Evolutionary conservation across 2,888 invertebrate species (phyloP).

Genomic region (Teleogryllus oceanicus): DNA sequence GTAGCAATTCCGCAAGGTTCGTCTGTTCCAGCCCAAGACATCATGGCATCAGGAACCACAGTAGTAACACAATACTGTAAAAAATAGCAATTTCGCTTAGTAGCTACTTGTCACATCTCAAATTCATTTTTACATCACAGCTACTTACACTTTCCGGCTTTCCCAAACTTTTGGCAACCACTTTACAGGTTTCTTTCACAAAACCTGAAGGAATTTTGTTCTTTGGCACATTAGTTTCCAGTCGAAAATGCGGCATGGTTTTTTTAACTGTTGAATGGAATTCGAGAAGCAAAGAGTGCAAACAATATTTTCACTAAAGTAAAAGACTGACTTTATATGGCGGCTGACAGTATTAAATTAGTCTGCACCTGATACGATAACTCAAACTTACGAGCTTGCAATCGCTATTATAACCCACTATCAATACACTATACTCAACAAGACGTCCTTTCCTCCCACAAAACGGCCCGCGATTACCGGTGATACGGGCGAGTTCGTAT

Average conservation of each 20-base stretch:
- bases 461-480: no score
- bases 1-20: conserved; percentile 62
- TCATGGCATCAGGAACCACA: conserved; percentile 48
- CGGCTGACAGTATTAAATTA: no score
- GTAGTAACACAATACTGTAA: conserved; percentile 1
- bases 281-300: no score
- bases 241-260: conserved; percentile 60
- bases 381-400: no score
- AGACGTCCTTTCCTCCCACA: no score
- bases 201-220: conserved; percentile 58
- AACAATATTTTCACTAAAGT: no score
- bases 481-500: no score
- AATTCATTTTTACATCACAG: no score
- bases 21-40: conserved; percentile 63
- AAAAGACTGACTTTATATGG: no score
- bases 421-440: no score
- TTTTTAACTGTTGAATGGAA: conserved; percentile 39
- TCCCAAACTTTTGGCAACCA: conserved; percentile 58
- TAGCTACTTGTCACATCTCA: neutral
- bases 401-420: no score
- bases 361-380: no score
- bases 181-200: conserved; percentile 53
- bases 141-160: conserved; percentile 59
- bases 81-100: neutral
- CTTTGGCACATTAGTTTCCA: conserved; percentile 60